phyloP scores from a whole-genome alignment of 2,797 vertebrate genomes.

The Galaxias olidus region DNA sequence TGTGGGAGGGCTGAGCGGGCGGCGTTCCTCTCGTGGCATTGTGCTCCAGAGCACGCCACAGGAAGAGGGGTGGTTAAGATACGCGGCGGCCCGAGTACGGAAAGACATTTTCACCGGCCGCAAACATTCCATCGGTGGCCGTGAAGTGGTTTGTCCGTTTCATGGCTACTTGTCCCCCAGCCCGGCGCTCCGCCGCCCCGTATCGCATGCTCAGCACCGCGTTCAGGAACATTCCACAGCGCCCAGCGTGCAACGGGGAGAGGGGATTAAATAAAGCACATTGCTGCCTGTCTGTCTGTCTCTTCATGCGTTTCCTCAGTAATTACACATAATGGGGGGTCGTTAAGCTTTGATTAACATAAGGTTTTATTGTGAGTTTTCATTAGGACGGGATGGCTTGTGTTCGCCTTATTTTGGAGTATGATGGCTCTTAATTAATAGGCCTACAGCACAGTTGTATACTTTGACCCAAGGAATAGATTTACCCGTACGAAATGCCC shows the following conservation, averaged over 20 bases:
- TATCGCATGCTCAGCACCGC: constrained; percentile 6
- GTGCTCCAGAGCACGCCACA: constrained; percentile 38
- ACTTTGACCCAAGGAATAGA: no score
- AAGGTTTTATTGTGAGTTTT: constrained; percentile 52
- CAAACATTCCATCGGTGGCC: constrained; percentile 17
- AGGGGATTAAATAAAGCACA: constrained; percentile 61
- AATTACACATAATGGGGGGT: constrained; percentile 63
- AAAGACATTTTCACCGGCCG: constrained; percentile 29
- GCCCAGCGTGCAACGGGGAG: neutral
- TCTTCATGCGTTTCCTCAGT: constrained; percentile 62
- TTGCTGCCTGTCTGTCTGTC: constrained; percentile 47
- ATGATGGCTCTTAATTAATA: no score
- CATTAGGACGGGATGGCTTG: constrained; percentile 38
- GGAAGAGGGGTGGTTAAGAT: constrained; percentile 57
- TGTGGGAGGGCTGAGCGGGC: constrained; percentile 33
- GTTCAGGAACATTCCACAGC: constrained; percentile 64
- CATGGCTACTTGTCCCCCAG: constrained; percentile 12
- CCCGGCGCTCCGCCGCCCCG: no score
- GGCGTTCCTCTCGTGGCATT: constrained; percentile 49
- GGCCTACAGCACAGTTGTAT: neutral
- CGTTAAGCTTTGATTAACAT: constrained; percentile 67
- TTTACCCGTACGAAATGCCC: no score
- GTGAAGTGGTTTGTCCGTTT: neutral
- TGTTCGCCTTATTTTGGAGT: constrained; percentile 26
- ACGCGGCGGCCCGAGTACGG: neutral